Percentiles rank a stretch among this genome's conserved stretches.
phyloP scores from a whole-genome alignment of 2,797 vertebrate genomes.

The Hoplostethus atlanticus region DNA sequence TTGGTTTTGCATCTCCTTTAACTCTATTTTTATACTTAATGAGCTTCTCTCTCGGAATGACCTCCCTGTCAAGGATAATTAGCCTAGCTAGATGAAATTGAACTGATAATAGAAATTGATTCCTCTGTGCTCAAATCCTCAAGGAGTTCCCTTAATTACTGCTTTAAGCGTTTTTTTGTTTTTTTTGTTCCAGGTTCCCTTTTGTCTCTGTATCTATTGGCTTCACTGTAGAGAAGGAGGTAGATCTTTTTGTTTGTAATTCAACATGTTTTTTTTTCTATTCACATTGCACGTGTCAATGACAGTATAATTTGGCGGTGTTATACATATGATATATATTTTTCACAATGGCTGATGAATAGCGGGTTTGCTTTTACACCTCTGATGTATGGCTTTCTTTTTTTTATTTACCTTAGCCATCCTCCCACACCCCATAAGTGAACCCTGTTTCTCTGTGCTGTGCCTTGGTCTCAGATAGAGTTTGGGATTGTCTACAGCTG shows the following conservation, averaged over 20 bases:
- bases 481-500: slow-evolving; percentile 97
- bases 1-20: slow-evolving; percentile 47
- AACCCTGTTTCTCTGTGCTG: slow-evolving; percentile 26
- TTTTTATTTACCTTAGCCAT: slow-evolving; percentile 38
- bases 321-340: background rate
- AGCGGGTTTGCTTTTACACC: background rate
- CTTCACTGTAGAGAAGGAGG: slow-evolving; percentile 94
- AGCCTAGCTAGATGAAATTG: slow-evolving; percentile 64
- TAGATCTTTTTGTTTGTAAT: slow-evolving; percentile 62
- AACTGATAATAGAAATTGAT: slow-evolving; percentile 70
- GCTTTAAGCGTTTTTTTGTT: slow-evolving; percentile 45
- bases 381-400: slow-evolving; percentile 20
- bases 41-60: slow-evolving; percentile 63
- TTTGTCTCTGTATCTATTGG: slow-evolving; percentile 95
- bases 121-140: slow-evolving; percentile 63
- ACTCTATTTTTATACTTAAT: slow-evolving; percentile 81
- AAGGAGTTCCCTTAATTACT: slow-evolving; percentile 61
- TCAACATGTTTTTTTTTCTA: background rate
- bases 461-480: slow-evolving; percentile 84
- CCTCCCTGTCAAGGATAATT: slow-evolving; percentile 74
- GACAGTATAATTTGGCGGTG: slow-evolving; percentile 15
- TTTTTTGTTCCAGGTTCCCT: slow-evolving; percentile 87
- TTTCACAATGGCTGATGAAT: slow-evolving; percentile 12
- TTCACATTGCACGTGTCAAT: slow-evolving; percentile 5
- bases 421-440: slow-evolving; percentile 19